Base-by-base conservation (phyloP, 2,113 vertebrate species). In the Amphilophus citrinellus region DNA sequence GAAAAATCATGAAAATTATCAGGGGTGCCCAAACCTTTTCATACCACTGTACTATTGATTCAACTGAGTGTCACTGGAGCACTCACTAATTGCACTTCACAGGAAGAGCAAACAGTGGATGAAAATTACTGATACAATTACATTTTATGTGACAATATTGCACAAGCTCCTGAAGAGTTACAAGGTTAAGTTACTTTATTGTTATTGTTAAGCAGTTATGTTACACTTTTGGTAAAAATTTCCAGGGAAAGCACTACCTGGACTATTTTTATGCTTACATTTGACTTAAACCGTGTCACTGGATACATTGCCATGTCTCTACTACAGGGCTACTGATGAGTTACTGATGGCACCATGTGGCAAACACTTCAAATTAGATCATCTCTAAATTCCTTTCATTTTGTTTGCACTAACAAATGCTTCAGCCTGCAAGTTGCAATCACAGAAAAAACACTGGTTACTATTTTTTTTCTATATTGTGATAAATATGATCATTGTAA, bases 321-420 rank as follows among this genome's bases (percentile, higher is more conserved):
- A 9, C 37, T 66, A 44, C n/a, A 66, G n/a, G 13, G 39, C 39
- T 22, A 22, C 22, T 22, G 22, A 22, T 22, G 22, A 22, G 22
- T 22, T 47, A 13, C 44, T 3, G 42, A 4, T 44, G 42, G 42
- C 37, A 24, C 35, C 8, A 7, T 0, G 37, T 42, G 37, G 7
- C 63, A 10, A 24, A 66, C n/a, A 66, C 13, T 66, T 0, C 10
- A 44, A 24, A 0, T 24, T 24, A 24, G 63, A 0, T 44, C 42
- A n/a, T 24, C 63, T 24, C n/a, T 4, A 66, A 24, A 10, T 39
- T 1, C 37, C 37, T 39, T 10, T 39, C 2, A 42, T 10, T 10
- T 2, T 42, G 39, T 10, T 42, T 42, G 2, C 39, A 10, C 39
- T 10, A 42, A 42, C 8, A 42, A 42, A 42, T 42, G 39, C 9